A percentile compares a stretch with the other conserved stretches of the same genome.
Conservation (phyloP, 64 coral and sea anemone species). For the Catalaphyllia jardinei region DNA sequence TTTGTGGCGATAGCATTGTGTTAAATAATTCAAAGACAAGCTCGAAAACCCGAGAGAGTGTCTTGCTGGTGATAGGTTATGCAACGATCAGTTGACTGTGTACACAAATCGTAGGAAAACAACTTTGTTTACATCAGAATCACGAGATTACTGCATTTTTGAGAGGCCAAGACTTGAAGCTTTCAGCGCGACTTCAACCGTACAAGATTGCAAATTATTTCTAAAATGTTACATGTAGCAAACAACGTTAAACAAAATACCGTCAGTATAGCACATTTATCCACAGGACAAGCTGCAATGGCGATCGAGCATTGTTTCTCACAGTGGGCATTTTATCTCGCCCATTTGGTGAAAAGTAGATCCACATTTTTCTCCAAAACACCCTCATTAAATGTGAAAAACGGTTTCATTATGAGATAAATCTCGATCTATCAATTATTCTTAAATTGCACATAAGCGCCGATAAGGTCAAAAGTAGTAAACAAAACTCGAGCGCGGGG, state of each 20-base stretch:
- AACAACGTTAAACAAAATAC: background rate
- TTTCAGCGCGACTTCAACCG: background rate
- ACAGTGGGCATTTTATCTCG: background rate
- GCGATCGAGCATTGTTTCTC: background rate
- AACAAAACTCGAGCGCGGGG: background rate
- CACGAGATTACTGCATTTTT: slow-evolving; percentile 1
- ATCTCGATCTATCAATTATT: background rate
- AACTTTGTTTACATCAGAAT: background rate
- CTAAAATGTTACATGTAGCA: background rate
- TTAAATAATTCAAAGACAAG: background rate
- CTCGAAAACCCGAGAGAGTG: background rate
- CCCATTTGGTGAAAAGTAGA: background rate
- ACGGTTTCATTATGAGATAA: background rate
- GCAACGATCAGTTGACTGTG: background rate
- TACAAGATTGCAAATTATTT: background rate
- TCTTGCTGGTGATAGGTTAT: background rate
- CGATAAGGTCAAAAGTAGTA: slow-evolving; percentile 20
- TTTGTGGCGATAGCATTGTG: background rate
- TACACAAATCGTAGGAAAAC: background rate
- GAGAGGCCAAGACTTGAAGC: background rate
- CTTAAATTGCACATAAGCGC: background rate
- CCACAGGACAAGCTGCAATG: background rate
- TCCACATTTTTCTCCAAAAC: background rate
- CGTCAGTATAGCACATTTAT: background rate
- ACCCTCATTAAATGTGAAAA: background rate